phyloP scores from a whole-genome alignment of 35 echinoderm and acorn worm species.

The Heliocidaris tuberculata region DNA sequence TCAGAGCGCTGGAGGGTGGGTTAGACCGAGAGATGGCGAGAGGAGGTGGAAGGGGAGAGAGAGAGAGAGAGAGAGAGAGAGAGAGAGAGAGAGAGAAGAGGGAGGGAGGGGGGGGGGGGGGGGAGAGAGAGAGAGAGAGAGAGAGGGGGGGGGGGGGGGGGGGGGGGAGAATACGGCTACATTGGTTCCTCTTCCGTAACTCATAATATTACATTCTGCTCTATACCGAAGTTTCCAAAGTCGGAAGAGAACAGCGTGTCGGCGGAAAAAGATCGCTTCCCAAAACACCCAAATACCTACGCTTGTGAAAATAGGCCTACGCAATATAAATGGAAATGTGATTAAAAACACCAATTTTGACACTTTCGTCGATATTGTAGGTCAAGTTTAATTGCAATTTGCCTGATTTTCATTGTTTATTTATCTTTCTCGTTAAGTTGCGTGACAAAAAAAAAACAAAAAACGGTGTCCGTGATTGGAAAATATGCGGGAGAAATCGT shows the following conservation, averaged over 20 bases:
- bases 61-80: not conserved
- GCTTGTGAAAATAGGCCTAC: not conserved
- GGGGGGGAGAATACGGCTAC: not conserved
- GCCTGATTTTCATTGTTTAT: not conserved
- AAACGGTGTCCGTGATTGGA: not conserved
- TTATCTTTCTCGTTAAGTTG: not conserved
- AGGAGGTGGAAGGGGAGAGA: not conserved
- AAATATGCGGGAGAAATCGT: not conserved
- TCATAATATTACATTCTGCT: no score
- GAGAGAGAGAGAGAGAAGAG: no score
- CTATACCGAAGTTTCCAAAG: no score
- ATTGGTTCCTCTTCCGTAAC: no score
- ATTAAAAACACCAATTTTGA: not conserved
- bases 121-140: not conserved
- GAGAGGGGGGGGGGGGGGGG: not conserved
- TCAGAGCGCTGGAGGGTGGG: no score
- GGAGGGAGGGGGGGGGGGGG: not conserved
- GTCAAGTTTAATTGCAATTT: not conserved
- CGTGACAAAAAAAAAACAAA: not conserved
- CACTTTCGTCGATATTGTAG: not conserved
- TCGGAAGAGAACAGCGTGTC: not conserved
- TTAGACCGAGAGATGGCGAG: not conserved
- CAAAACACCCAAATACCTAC: not conserved
- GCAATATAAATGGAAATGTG: not conserved
- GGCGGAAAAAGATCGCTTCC: not conserved